Base-by-base conservation (phyloP, 64 coral and sea anemone genomes). In the Montipora capricornis region DNA sequence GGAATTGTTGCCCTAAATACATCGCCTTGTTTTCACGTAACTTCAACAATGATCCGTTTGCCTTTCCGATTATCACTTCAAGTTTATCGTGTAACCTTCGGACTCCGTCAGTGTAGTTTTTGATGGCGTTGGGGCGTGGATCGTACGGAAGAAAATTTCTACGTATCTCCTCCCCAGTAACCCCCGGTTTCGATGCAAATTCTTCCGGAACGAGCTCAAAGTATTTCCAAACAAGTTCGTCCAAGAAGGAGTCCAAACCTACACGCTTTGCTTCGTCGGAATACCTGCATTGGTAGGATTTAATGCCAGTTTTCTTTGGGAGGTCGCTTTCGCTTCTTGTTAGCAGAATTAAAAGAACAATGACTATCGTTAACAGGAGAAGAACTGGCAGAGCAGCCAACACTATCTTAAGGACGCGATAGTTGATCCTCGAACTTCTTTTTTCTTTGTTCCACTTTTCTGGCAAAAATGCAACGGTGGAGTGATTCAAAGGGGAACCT, bases 21-120 rank as follows among this genome's bases (percentile, higher is more conserved):
- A 95, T 26, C 10, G 77, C 76, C n/a, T 89, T 84, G 44, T 89
- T 95, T 66, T 95, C 93, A 8, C 93, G 89, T 55, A 89, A 67
- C 44, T 90, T 95, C 20, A 95, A 53, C 48, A 57, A 17, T 2
- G 81, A 81, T 55, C 77, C 80, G 13, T 95, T 71, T 64, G 82
- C 73, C 15, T 90, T 95, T 58, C 80, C 83, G 49, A 90, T 86
- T 50, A 89, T 90, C 20, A 77, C 74, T 48, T 95, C 84, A 7
- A 95, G 64, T 44, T 69, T 68, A 4, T 76, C 57, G 26, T 90
- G 46, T 22, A 79, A 13, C 0, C 78, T 77, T 77, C 87, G 49
- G 6, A 83, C 75, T 71, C 71, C 50, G 82, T 95, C 93, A 47
- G 93, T 95, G 20, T 77, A 79, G 44, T 67, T 81, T 44, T 95